phyloP scores from a whole-genome alignment of 2,797 vertebrate species.

The Crenichthys baileyi region DNA sequence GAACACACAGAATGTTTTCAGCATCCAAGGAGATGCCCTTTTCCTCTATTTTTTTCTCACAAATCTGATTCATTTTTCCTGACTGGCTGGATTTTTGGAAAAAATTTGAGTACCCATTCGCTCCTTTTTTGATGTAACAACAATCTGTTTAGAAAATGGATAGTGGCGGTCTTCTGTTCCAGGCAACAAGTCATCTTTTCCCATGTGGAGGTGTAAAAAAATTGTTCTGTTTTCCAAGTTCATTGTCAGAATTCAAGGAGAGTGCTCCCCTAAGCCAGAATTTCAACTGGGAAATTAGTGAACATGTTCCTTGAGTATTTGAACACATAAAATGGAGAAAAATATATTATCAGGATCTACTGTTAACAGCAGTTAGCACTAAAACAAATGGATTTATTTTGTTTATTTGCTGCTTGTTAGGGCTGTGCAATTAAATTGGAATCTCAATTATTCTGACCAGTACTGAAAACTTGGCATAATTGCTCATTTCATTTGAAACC shows the following conservation, averaged over 20 bases:
- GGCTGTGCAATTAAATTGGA: no score
- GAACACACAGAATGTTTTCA: no score
- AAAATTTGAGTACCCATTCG: neutral
- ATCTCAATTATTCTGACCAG: no score
- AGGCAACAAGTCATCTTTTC: neutral
- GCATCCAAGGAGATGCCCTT: no score
- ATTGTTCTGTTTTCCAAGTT: neutral
- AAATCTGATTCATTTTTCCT: neutral
- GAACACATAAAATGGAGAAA: neutral
- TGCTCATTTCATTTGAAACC: no score
- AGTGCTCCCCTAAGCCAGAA: neutral
- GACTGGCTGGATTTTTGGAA: neutral
- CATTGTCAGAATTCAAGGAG: neutral
- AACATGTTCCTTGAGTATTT: neutral
- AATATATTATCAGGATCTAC: neutral
- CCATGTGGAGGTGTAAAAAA: neutral
- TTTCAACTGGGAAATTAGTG: neutral
- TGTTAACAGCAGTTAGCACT: neutral
- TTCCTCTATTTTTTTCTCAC: neutral
- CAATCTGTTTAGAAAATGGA: neutral
- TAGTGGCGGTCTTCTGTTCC: neutral
- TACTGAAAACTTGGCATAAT: no score
- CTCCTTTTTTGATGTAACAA: neutral
- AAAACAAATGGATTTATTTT: no score
- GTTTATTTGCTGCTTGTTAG: no score